Evolutionary conservation across 2,888 invertebrate genomes (phyloP).

Genomic region (Phanerotoma sp.): DNA sequence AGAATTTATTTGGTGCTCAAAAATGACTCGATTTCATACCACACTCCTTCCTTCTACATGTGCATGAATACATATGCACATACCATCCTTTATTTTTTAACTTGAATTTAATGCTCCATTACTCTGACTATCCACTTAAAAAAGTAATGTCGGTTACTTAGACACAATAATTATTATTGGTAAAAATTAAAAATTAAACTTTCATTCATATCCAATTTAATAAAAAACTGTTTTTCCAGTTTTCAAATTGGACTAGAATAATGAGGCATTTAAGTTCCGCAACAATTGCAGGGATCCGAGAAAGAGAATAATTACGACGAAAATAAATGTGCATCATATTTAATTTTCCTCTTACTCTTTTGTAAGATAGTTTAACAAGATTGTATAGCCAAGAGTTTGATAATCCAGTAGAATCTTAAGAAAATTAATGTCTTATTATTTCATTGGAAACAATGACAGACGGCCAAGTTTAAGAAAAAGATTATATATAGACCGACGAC

Average conservation of each 20-base stretch:
- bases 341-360: too few relatives aligned
- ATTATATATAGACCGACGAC: conserved; percentile 12
- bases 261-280: neutral
- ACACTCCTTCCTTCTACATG: too few relatives aligned
- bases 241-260: neutral
- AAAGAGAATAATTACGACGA: neutral
- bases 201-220: neutral
- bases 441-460: neutral
- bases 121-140: too few relatives aligned
- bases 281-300: neutral
- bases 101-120: too few relatives aligned
- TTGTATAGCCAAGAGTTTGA: too few relatives aligned
- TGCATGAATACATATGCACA: too few relatives aligned
- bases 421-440: conserved; percentile 7
- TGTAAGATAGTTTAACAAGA: too few relatives aligned
- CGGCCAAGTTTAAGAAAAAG: neutral
- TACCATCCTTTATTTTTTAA: too few relatives aligned
- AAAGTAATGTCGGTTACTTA: too few relatives aligned
- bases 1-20: too few relatives aligned
- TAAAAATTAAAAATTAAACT: neutral
- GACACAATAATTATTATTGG: too few relatives aligned
- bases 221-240: neutral
- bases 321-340: neutral
- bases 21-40: too few relatives aligned
- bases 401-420: conserved; percentile 2